phyloP scores from a whole-genome alignment of 2,113 vertebrate genomes.

The Sciurus niger region DNA sequence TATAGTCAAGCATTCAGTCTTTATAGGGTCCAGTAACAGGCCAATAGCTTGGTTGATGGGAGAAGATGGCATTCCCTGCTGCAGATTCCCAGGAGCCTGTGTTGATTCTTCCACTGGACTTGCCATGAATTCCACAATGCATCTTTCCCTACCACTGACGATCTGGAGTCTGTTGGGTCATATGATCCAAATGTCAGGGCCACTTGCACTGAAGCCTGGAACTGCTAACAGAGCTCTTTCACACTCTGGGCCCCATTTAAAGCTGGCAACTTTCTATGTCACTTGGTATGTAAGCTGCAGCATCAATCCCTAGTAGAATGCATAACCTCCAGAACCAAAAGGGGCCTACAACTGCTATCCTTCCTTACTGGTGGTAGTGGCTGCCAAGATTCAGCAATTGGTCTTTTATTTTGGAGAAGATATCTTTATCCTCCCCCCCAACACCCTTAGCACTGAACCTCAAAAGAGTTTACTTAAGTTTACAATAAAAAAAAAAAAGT shows the following conservation, averaged over 20 bases:
- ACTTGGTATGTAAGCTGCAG: not conserved
- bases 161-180: not conserved
- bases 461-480: too few relatives aligned
- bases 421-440: too few relatives aligned
- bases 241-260: not conserved
- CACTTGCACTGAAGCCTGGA: not conserved
- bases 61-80: not conserved
- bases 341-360: not conserved
- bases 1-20: not conserved
- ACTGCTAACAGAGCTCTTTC: not conserved
- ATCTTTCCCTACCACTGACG: not conserved
- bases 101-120: constrained; percentile 24
- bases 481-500: too few relatives aligned
- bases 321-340: constrained; percentile 32
- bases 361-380: not conserved
- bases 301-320: not conserved
- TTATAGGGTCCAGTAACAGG: not conserved
- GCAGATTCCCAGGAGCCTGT: not conserved
- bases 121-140: not conserved
- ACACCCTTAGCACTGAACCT: too few relatives aligned
- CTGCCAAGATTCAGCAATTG: not conserved
- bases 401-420: too few relatives aligned
- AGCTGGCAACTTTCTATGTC: not conserved
- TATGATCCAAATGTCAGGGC: not conserved
- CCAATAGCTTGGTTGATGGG: not conserved